Evolutionary conservation across 2,797 vertebrate species (phyloP), one percentile per base, ranked within the genome.

Genomic region (Enteromius viviparus): DNA sequence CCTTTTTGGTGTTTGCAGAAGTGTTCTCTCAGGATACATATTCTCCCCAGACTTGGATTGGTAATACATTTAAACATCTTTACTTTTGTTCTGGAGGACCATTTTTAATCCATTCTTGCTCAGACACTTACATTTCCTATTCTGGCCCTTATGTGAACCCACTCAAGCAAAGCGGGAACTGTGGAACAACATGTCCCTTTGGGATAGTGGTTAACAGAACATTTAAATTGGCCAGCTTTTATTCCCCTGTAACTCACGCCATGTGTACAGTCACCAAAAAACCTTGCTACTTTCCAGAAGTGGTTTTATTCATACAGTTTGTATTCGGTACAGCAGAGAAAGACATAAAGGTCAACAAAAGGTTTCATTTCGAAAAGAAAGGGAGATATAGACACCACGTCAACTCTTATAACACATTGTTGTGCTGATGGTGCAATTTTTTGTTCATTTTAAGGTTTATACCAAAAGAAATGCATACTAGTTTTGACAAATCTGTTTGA

Each of bases 121-220:
- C 78, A 82, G 62, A 78, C 55, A 74, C 37, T 34, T 23, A 53
- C 29, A 78, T 70, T 77, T 76, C 55, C n/a, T 15, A 69, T 80
- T 49, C 15, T 82, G 81, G 62, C 83, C 86, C 58, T 78, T 68
- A 53, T 55, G 49, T 83, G 75, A 85, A 84, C 85, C 55, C 72
- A 78, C 40, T 85, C 53, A 81, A 85, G 83, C 72, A 62, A 78
- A 37, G 78, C 78, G 75, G 87, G 85, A 82, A 71, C 51, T 58
- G 32, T 75, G 75, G 71, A 78, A 72, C 49, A 84, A 69, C 53
- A 62, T 45, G 65, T 70, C 81, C 76, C 81, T 80, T 64, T 80
- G 82, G 87, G 85, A 84, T 55, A 82, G 80, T 84, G 78, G 86
- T 88, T 84, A 87, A 89, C 87, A 80, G 77, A 76, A 86, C 83